phyloP scores from a whole-genome alignment of 2,797 vertebrate species.

The Brachyalestes nurse region DNA sequence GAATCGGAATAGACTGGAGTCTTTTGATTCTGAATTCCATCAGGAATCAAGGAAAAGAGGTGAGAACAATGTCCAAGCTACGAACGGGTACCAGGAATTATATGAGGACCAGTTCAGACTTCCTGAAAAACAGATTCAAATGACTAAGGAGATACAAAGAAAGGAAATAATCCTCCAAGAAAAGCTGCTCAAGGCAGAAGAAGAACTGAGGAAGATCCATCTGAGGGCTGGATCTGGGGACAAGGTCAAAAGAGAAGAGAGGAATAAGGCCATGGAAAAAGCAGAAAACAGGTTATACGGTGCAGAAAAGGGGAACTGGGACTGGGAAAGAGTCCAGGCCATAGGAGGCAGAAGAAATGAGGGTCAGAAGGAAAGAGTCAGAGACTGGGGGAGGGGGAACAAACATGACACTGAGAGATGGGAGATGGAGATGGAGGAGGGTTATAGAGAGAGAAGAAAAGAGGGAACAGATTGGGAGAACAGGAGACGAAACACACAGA shows the following conservation, averaged over 20 bases:
- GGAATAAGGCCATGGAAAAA: conserved; percentile 28
- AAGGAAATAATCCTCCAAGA: conserved; percentile 78
- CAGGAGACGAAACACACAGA: conserved; percentile 8
- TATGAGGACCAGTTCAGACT: conserved; percentile 58
- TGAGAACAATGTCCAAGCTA: conserved; percentile 33
- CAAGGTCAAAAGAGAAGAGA: conserved; percentile 39
- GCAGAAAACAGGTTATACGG: conserved; percentile 43
- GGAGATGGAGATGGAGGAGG: conserved; percentile 31
- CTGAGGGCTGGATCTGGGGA: conserved; percentile 61
- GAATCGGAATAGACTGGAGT: not conserved
- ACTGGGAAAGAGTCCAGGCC: conserved; percentile 38
- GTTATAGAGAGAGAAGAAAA: conserved; percentile 4
- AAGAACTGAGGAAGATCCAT: conserved; percentile 76
- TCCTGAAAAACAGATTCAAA: conserved; percentile 64
- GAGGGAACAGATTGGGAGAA: conserved; percentile 7
- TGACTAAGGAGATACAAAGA: conserved; percentile 76
- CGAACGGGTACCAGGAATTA: conserved; percentile 31
- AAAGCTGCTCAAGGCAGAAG: conserved; percentile 78
- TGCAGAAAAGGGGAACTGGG: conserved; percentile 30
- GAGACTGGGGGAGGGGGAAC: conserved; percentile 68
- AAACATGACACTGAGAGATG: conserved; percentile 59
- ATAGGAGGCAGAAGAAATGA: conserved; percentile 45
- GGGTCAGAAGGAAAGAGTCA: conserved; percentile 43
- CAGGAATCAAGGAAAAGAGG: conserved; percentile 3
- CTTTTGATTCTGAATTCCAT: not conserved